These are phyloP conservation scores for Sisor rabdophorus DNA, from an alignment of 2,113 vertebrate genomes.

Conservation along the genomic window DNA sequence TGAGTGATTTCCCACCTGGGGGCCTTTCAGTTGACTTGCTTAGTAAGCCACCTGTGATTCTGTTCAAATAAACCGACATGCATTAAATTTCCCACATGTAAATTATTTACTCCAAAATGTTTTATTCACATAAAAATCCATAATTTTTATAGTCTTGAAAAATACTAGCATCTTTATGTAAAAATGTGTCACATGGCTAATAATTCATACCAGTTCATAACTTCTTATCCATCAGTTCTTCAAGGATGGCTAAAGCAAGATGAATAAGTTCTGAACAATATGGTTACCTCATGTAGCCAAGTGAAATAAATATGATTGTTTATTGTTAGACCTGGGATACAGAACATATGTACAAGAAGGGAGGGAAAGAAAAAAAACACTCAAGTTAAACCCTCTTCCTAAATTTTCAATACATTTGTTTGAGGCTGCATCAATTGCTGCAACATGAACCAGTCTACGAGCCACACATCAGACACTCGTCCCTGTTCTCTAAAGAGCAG, in stretches of 20 bases:
- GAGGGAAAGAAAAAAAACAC: no score
- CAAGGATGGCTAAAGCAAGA: neutral
- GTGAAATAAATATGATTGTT: constrained; percentile 53
- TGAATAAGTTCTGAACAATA: constrained; percentile 1
- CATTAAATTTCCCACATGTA: neutral
- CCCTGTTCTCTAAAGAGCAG: constrained; percentile 89
- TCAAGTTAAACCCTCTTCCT: neutral
- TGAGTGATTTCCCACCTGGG: constrained; percentile 60
- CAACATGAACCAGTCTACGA: constrained; percentile 66
- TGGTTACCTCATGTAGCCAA: neutral
- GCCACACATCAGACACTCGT: constrained; percentile 92
- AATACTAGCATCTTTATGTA: neutral
- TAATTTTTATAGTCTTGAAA: neutral
- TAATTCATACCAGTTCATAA: neutral
- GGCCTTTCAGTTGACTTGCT: constrained; percentile 22
- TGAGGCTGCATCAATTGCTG: no score
- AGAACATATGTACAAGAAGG: neutral
- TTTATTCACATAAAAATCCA: neutral
- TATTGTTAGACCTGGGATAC: neutral
- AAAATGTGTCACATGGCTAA: neutral
- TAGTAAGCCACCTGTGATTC: constrained; percentile 28
- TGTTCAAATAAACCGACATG: constrained; percentile 4
- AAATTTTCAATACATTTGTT: no score
- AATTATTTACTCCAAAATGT: neutral
- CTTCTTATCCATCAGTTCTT: neutral